Evolutionary conservation across 2,797 vertebrate genomes (phyloP).

Genomic region (Arctocebus calabarensis): DNA sequence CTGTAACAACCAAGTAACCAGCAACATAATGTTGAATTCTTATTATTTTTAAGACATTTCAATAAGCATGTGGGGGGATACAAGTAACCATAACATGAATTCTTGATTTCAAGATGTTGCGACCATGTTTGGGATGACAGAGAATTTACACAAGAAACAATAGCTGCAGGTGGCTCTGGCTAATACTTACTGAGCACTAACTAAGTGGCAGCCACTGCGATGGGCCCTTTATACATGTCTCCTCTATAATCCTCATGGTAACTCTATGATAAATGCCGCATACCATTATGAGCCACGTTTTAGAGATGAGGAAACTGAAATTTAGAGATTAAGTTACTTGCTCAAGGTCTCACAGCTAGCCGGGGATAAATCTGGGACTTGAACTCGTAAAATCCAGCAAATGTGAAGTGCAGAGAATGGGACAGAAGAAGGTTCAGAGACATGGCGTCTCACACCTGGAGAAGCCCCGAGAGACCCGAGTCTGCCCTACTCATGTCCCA

Average conservation of each 20-base stretch:
- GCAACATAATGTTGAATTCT: neutral
- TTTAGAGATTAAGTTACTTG: neutral
- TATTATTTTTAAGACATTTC: neutral
- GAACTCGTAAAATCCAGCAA: neutral
- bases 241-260: neutral
- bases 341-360: neutral
- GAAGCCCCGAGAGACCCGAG: neutral
- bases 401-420: neutral
- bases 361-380: neutral
- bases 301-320: neutral
- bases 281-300: neutral
- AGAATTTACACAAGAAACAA: neutral
- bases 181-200: neutral
- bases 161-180: neutral
- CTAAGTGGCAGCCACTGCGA: neutral
- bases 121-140: neutral
- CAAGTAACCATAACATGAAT: neutral
- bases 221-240: neutral
- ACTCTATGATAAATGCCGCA: neutral
- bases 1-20: neutral
- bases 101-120: neutral
- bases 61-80: neutral
- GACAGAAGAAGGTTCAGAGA: conserved; percentile 9
- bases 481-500: neutral
- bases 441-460: neutral